Conservation (phyloP, 2,888 invertebrate genomes). For the Artemia sp. region DNA sequence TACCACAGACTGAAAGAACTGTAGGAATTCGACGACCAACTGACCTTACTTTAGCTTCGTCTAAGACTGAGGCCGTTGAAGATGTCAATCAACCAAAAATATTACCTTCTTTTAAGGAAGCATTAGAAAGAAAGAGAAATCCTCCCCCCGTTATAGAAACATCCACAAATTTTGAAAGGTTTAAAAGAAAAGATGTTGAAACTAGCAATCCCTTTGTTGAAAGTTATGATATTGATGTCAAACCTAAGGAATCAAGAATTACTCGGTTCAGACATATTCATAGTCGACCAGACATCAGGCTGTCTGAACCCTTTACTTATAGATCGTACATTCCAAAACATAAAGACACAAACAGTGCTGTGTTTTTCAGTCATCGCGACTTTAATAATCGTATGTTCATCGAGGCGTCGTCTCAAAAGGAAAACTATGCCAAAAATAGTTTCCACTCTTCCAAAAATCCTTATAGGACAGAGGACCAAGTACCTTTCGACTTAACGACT, state of each 20-base stretch:
- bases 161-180: constrained; percentile 5
- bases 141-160: not conserved
- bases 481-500: too few relatives aligned
- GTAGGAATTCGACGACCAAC: not conserved
- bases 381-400: not conserved
- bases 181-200: constrained; percentile 1
- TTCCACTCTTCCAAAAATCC: too few relatives aligned
- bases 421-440: too few relatives aligned
- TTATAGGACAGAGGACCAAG: too few relatives aligned
- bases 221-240: not conserved
- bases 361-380: not conserved
- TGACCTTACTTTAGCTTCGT: not conserved
- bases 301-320: not conserved
- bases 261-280: not conserved
- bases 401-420: not conserved
- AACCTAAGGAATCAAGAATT: not conserved
- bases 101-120: not conserved
- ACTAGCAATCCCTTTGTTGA: not conserved
- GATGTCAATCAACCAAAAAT: not conserved
- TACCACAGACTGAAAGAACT: not conserved
- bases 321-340: not conserved
- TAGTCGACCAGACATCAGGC: not conserved
- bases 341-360: not conserved
- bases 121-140: not conserved
- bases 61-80: not conserved